Conservation (phyloP, 2,888 invertebrate genomes). For the Eueremaeus valkanovi region DNA sequence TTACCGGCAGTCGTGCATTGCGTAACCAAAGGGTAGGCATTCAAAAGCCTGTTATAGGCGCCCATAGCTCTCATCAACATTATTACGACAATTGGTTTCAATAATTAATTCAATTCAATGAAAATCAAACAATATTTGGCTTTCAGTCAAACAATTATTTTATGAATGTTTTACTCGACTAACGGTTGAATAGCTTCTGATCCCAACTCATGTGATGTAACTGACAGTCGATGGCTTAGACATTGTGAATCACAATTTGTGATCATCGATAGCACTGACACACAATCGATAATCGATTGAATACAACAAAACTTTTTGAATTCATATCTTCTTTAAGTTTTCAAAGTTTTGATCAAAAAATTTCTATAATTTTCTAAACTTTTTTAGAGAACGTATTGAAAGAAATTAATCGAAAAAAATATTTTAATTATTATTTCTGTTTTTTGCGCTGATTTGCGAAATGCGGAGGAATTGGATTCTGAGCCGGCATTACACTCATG, state of each 20-base stretch:
- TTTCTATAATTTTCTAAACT: neutral
- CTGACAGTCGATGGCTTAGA: neutral
- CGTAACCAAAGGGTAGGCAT: constrained; percentile 33
- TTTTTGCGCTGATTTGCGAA: constrained; percentile 29
- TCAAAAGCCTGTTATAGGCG: constrained; percentile 21
- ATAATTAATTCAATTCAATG: neutral
- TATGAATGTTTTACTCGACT: neutral
- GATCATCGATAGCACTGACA: neutral
- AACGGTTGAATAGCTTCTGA: neutral
- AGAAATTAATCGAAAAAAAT: neutral
- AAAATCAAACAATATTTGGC: neutral
- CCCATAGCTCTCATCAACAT: constrained; percentile 23
- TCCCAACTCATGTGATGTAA: too few species aligned
- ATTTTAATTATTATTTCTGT: neutral
- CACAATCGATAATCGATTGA: neutral
- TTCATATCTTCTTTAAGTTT: neutral
- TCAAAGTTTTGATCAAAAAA: neutral
- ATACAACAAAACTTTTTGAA: neutral
- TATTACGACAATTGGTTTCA: neutral
- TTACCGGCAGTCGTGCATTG: constrained; percentile 39
- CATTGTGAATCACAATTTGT: neutral
- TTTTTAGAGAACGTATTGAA: neutral
- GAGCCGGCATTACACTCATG: neutral
- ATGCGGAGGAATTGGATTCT: constrained; percentile 4
- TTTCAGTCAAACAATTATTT: neutral